These are phyloP conservation scores for Burhinus oedicnemus DNA, from an alignment of 2,113 vertebrate genomes.

Conservation along the genomic window DNA sequence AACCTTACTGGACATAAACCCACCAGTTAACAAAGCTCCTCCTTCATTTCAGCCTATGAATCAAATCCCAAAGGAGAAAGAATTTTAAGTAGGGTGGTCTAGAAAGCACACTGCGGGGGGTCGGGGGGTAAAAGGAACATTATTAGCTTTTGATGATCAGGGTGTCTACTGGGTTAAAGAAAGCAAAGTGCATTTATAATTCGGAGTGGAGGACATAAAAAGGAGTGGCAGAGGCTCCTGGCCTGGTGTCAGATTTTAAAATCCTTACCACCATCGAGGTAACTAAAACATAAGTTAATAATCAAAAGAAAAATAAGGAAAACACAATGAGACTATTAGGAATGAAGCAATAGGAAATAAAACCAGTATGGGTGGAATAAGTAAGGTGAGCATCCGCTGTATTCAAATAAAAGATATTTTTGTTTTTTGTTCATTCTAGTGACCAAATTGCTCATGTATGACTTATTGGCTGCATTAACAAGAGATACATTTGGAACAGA, in stretches of 20 bases:
- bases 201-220: not conserved
- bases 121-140: not conserved
- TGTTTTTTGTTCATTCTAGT: not conserved
- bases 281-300: not conserved
- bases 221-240: not conserved
- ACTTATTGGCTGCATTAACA: not conserved
- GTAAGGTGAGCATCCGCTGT: not conserved
- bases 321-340: not conserved
- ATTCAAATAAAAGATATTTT: not conserved
- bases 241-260: not conserved
- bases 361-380: not conserved
- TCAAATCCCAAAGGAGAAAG: not conserved
- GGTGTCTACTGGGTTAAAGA: not conserved
- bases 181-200: not conserved
- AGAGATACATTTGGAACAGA: not conserved
- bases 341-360: not conserved
- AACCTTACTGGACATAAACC: not conserved
- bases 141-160: not conserved
- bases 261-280: not conserved
- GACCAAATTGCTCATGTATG: not conserved
- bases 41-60: not conserved
- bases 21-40: not conserved
- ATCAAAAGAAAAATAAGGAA: not conserved
- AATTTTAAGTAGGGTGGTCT: not conserved
- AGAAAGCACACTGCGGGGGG: not conserved